Evolutionary conservation across 2,113 vertebrate genomes (phyloP).

Genomic region (Empidonax alnorum): DNA sequence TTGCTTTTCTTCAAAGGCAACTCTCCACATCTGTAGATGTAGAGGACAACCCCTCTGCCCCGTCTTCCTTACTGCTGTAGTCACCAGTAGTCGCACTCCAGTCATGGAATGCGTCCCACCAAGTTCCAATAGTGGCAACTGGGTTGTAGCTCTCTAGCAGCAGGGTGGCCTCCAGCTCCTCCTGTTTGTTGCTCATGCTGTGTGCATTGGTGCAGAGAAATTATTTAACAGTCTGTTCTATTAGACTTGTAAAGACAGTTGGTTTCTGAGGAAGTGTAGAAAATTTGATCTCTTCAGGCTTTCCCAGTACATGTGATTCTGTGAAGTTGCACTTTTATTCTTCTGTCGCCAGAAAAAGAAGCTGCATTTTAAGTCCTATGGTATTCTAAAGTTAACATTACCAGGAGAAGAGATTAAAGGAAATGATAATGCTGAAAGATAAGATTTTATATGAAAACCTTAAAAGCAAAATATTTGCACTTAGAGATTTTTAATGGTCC

Average conservation of each 20-base stretch:
- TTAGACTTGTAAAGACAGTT: background rate
- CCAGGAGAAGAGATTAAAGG: background rate
- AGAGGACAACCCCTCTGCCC: fast-evolving
- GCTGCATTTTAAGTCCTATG: fast-evolving
- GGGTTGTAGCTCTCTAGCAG: background rate
- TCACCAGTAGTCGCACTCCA: fast-evolving
- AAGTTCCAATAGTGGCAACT: background rate
- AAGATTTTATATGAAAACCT: background rate
- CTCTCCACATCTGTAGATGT: background rate
- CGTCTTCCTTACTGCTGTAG: background rate
- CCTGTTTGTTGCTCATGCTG: background rate
- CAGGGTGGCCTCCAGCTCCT: background rate
- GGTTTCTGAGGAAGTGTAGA: background rate
- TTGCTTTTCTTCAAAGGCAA: background rate
- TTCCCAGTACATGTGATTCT: background rate
- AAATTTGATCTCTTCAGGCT: background rate
- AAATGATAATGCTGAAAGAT: background rate
- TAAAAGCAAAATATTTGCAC: background rate
- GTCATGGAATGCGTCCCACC: fast-evolving
- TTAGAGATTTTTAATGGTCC: background rate
- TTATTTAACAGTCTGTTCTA: background rate
- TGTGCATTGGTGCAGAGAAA: background rate
- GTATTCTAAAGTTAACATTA: background rate
- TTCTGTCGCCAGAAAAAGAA: background rate
- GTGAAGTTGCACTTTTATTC: background rate